Conservation (phyloP, 2,797 vertebrate species). For the Basileuterus tristriatus region DNA sequence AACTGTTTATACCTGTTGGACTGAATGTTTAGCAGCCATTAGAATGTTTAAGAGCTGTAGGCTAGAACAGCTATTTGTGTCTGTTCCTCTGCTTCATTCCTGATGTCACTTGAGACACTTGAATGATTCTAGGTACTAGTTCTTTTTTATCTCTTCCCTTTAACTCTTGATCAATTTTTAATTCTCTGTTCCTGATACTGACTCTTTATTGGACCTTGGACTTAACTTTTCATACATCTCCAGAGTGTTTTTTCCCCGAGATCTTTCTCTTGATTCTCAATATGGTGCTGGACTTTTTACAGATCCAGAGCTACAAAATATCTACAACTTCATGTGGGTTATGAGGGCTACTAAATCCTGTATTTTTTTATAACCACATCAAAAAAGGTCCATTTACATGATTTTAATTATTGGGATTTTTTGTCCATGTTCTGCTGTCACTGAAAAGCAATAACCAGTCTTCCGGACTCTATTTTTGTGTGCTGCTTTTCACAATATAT, state of each 20-base stretch:
- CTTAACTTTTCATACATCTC: not conserved
- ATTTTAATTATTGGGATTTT: not conserved
- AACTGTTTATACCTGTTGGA: not conserved
- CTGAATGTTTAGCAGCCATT: not conserved
- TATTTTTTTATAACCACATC: not conserved
- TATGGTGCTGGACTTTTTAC: not conserved
- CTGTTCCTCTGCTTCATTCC: not conserved
- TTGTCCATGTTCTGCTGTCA: not conserved
- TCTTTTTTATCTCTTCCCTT: not conserved
- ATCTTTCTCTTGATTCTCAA: not conserved
- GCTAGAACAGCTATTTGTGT: not conserved
- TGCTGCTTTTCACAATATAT: not conserved
- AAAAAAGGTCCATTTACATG: not conserved
- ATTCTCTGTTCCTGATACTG: not conserved
- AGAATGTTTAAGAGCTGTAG: not conserved
- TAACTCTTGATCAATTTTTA: not conserved
- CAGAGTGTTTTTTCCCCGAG: not conserved
- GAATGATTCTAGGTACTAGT: not conserved
- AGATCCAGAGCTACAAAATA: not conserved
- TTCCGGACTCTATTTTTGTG: not conserved
- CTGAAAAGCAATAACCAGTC: not conserved
- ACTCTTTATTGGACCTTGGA: not conserved
- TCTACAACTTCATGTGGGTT: not conserved
- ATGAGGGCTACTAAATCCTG: not conserved
- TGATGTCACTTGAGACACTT: not conserved